Conservation (phyloP, 2,797 vertebrate genomes). For the Microcaecilia unicolor region DNA sequence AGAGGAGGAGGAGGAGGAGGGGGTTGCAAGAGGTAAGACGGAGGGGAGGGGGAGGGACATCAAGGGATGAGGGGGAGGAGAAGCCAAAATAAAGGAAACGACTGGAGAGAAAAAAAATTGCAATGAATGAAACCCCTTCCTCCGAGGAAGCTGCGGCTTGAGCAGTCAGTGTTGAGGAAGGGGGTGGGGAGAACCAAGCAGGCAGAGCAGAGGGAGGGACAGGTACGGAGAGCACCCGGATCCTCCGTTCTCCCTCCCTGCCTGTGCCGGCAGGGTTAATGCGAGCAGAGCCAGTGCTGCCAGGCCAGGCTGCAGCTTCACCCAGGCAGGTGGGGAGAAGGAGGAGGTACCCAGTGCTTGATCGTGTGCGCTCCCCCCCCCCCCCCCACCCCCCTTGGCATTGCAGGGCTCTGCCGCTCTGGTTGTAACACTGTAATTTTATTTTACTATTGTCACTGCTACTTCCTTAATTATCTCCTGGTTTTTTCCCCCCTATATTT, state of each 20-base stretch:
- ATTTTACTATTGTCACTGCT: too few relatives aligned
- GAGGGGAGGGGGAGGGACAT: too few relatives aligned
- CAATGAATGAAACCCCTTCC: too few relatives aligned
- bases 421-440: too few relatives aligned
- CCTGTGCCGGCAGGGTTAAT: not conserved
- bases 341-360: not conserved
- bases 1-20: not conserved
- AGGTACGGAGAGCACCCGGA: not conserved
- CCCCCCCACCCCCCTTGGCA: not conserved
- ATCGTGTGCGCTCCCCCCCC: too few relatives aligned
- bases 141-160: conserved; percentile 1
- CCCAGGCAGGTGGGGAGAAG: not conserved
- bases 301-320: not conserved
- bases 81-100: not conserved
- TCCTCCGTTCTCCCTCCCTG: not conserved
- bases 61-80: too few relatives aligned
- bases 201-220: not conserved
- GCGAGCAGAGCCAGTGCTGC: not conserved
- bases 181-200: not conserved
- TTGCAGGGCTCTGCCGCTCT: too few relatives aligned
- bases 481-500: too few relatives aligned
- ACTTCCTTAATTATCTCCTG: too few relatives aligned
- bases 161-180: not conserved
- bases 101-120: not conserved
- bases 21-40: not conserved